Percentiles rank a stretch among this genome's conserved stretches.
These are phyloP conservation scores for Drosophila orosa DNA, from an alignment of 1,140 invertebrate species.

Conservation along the genomic window DNA sequence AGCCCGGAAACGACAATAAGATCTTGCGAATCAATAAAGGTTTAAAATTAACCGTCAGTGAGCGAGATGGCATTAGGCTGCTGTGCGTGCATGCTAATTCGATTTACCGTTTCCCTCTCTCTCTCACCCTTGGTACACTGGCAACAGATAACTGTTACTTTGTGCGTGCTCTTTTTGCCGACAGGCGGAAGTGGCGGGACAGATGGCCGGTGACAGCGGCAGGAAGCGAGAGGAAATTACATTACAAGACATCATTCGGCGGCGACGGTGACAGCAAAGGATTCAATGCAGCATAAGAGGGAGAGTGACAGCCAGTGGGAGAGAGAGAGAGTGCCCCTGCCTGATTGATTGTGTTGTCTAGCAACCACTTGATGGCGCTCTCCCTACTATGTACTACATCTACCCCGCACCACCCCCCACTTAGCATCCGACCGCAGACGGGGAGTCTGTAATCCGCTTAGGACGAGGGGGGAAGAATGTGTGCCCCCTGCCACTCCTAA, in stretches of 20 bases:
- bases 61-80: background rate
- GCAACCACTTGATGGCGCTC: conserved; percentile 25
- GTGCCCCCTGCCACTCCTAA: too few species aligned
- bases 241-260: conserved; percentile 32
- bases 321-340: too few species aligned
- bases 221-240: conserved; percentile 43
- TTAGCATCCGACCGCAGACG: conserved; percentile 2
- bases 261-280: conserved; percentile 13
- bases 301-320: background rate
- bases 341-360: conserved; percentile 38
- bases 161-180: conserved; percentile 11
- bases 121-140: background rate
- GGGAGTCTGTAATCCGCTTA: conserved; percentile 40
- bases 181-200: background rate
- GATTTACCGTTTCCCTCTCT: background rate
- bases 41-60: conserved; percentile 47
- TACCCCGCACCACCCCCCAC: background rate
- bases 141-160: conserved; percentile 20
- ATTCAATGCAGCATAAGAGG: conserved; percentile 8
- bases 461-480: background rate
- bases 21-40: conserved; percentile 44
- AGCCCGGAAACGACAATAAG: conserved; percentile 19
- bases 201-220: conserved; percentile 9
- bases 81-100: conserved; percentile 35
- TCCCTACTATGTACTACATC: background rate